These are phyloP conservation scores for Eupristina koningsbergeri DNA, from an alignment of 1,140 invertebrate species.

Conservation along the genomic window DNA sequence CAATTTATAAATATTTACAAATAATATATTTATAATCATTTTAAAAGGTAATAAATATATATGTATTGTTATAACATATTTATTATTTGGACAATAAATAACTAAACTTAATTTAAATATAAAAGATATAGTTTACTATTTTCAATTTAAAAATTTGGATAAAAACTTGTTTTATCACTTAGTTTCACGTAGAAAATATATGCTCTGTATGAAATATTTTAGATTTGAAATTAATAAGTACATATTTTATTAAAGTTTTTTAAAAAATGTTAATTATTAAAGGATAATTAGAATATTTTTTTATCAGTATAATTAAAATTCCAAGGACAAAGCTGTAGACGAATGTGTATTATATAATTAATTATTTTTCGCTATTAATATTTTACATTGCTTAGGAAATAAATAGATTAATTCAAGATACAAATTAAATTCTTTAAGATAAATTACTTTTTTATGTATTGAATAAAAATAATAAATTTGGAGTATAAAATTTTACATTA, in stretches of 20 bases:
- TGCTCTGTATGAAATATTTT: not conserved
- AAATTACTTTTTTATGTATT: not conserved
- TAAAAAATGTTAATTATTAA: too few relatives aligned
- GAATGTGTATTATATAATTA: slow-evolving; percentile 16
- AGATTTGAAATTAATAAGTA: not conserved
- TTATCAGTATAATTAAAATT: too few relatives aligned
- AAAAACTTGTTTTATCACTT: too few relatives aligned
- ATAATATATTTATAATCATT: not conserved
- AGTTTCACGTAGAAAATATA: not conserved
- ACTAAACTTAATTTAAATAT: too few relatives aligned
- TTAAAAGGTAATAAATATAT: too few relatives aligned
- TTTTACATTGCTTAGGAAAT: not conserved
- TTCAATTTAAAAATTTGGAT: not conserved
- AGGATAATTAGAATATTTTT: too few relatives aligned
- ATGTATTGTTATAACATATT: too few relatives aligned
- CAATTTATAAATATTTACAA: not conserved
- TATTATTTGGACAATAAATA: too few relatives aligned
- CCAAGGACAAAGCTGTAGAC: not conserved
- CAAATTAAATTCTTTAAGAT: not conserved
- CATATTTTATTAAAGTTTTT: not conserved
- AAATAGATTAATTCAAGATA: not conserved
- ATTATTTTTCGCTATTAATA: not conserved
- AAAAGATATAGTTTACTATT: not conserved
- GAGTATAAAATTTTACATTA: too few relatives aligned
- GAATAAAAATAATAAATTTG: too few relatives aligned